Evolutionary conservation across 2,113 vertebrate species (phyloP).

Genomic region (Vidua chalybeata): DNA sequence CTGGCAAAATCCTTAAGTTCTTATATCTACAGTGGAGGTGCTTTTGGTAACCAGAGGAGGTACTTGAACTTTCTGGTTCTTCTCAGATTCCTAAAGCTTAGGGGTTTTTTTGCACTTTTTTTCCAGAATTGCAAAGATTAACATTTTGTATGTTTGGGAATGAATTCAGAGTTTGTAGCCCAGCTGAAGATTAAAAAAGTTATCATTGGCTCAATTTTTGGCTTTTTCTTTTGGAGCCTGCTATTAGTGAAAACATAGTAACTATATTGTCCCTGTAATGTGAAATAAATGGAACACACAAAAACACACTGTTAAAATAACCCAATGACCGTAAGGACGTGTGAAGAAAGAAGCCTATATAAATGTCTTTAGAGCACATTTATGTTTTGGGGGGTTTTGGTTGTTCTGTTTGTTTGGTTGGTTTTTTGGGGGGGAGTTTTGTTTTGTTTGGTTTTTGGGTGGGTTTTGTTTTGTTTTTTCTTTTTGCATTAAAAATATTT

Average conservation of each 20-base stretch:
- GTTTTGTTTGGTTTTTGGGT: not conserved
- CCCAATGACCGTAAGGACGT: not conserved
- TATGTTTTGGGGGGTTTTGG: not conserved
- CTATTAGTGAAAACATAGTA: not conserved
- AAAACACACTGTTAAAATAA: conserved; percentile 36
- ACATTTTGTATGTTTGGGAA: not conserved
- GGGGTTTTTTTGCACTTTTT: not conserved
- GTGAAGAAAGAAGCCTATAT: not conserved
- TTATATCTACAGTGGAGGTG: not conserved
- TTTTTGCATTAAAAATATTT: not conserved
- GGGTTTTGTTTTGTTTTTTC: not conserved
- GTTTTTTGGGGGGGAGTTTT: not conserved
- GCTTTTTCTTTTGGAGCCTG: not conserved
- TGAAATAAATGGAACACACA: conserved; percentile 5
- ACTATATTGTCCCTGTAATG: not conserved
- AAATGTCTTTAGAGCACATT: not conserved
- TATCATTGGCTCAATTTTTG: not conserved
- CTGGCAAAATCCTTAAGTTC: not conserved
- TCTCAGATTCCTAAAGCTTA: not conserved
- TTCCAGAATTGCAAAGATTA: not conserved
- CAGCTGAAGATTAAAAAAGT: not conserved
- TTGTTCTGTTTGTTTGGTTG: not conserved
- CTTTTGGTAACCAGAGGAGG: not conserved
- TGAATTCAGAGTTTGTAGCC: not conserved
- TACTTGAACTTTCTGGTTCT: not conserved